phyloP scores from a whole-genome alignment of 2,113 vertebrate species.

The Vulpes ferrilata region DNA sequence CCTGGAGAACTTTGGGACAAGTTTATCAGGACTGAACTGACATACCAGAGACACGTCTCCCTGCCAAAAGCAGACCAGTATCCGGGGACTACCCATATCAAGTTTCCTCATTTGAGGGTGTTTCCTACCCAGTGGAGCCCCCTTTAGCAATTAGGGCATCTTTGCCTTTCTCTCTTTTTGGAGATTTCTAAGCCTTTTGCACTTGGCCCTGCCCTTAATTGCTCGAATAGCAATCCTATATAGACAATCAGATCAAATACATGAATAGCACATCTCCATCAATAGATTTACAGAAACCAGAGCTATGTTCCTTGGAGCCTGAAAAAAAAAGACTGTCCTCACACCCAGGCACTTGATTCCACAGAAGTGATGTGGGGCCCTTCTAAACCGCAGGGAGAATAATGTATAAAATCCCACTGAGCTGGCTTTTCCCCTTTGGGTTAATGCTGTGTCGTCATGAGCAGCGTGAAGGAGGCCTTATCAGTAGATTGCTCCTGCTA shows the following conservation, averaged over 20 bases:
- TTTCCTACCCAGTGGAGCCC: neutral
- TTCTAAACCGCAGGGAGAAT: neutral
- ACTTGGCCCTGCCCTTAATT: neutral
- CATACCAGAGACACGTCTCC: neutral
- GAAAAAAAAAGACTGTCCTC: neutral
- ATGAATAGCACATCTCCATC: neutral
- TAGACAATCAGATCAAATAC: neutral
- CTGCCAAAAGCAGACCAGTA: neutral
- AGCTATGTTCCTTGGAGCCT: neutral
- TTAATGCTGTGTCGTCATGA: neutral
- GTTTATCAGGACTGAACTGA: neutral
- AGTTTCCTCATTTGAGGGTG: neutral
- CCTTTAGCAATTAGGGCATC: neutral
- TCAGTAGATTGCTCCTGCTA: neutral
- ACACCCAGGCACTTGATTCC: neutral
- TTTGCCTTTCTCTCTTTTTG: neutral
- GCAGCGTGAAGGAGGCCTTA: neutral
- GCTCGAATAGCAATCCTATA: neutral
- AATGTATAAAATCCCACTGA: neutral
- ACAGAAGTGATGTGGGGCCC: rapidly evolving
- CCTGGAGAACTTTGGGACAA: neutral
- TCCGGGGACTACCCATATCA: neutral
- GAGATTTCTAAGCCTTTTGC: neutral
- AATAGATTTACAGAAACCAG: neutral
- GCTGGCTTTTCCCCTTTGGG: slow-evolving; percentile 16